These are phyloP conservation scores for Cyphomyrmex costatus DNA, from an alignment of 1,140 invertebrate genomes.

Conservation along the genomic window DNA sequence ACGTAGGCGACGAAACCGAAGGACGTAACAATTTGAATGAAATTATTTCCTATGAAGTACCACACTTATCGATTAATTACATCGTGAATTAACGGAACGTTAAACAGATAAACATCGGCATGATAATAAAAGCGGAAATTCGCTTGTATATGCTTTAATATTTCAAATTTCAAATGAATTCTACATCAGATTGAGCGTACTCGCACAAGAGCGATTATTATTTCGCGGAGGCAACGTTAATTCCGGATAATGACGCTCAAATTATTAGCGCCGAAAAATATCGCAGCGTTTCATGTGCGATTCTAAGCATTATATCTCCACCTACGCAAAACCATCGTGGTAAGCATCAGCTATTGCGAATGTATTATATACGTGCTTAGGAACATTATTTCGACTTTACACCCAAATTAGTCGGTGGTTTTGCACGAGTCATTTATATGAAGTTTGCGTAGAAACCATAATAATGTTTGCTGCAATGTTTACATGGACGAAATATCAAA, in stretches of 20 bases:
- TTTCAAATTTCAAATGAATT: conserved; percentile 26
- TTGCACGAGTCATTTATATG: conserved; percentile 25
- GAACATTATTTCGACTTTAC: conserved; percentile 53
- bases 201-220: conserved; percentile 60
- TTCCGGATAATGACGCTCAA: conserved; percentile 62
- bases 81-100: conserved; percentile 48
- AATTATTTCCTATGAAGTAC: conserved; percentile 11
- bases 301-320: conserved; percentile 42
- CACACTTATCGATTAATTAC: conserved; percentile 57
- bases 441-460: conserved; percentile 29
- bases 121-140: conserved; percentile 14
- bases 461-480: conserved; percentile 32
- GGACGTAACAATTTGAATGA: not conserved
- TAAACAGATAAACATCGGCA: conserved; percentile 30
- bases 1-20: too few species aligned
- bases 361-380: conserved; percentile 10
- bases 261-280: conserved; percentile 65
- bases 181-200: conserved; percentile 15
- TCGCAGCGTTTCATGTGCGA: conserved; percentile 30
- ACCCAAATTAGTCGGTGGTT: conserved; percentile 47
- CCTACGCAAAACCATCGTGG: conserved; percentile 30
- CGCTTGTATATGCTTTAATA: not conserved
- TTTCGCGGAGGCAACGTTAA: conserved; percentile 54
- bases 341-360: conserved; percentile 14
- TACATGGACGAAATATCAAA: conserved; percentile 23